These are phyloP conservation scores for Trichechus manatus DNA, from an alignment of 2,113 vertebrate genomes.

Conservation along the genomic window DNA sequence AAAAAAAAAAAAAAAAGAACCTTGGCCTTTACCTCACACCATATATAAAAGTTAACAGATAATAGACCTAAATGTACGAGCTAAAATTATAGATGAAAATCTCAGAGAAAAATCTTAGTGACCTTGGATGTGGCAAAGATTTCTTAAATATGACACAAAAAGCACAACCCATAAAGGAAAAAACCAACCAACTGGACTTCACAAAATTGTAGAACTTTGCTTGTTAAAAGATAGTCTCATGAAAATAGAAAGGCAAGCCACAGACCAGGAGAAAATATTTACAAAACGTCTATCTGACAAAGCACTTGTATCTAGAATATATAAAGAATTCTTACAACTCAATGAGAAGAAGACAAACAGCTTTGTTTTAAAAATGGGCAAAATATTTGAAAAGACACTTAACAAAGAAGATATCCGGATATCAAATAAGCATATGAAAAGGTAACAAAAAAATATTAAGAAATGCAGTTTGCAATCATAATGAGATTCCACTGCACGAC, in stretches of 20 bases:
- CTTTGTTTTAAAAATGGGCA: neutral
- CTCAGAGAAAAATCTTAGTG: conserved; percentile 2
- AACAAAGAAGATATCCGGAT: neutral
- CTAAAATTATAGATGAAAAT: neutral
- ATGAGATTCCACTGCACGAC: neutral
- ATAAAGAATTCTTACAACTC: conserved; percentile 4
- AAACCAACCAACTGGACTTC: neutral
- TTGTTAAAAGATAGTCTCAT: neutral
- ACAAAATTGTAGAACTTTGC: neutral
- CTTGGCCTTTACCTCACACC: neutral
- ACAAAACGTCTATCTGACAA: neutral
- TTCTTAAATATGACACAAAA: neutral
- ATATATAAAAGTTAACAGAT: neutral
- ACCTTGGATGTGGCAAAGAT: neutral
- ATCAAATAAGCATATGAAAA: neutral
- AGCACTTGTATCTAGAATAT: neutral
- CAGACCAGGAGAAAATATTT: neutral
- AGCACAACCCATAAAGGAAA: neutral
- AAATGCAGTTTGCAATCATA: neutral
- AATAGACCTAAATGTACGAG: neutral
- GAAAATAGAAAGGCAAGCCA: neutral
- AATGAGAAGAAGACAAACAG: neutral
- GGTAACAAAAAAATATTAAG: neutral
- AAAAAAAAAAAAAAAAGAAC: neutral
- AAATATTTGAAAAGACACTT: neutral